phyloP scores from a whole-genome alignment of 1,140 invertebrate genomes.

The Apis cerana region DNA sequence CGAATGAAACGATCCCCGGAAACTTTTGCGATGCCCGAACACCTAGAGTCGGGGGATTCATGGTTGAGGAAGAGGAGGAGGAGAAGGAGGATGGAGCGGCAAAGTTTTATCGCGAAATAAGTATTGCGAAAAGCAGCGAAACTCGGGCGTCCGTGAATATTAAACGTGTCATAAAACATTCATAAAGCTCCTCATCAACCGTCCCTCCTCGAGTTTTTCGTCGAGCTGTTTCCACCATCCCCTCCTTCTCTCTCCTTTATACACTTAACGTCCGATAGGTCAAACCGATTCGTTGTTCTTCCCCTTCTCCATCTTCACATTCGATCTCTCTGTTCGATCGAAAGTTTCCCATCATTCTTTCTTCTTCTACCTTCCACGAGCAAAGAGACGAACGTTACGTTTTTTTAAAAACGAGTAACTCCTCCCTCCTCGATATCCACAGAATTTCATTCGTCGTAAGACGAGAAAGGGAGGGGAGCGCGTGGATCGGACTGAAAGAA shows the following conservation, averaged over 20 bases:
- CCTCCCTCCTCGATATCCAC: not conserved
- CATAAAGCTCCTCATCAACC: slow-evolving; percentile 47
- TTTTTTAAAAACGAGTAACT: no score
- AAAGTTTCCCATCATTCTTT: no score
- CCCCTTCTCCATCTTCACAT: no score
- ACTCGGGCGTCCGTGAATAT: slow-evolving; percentile 58
- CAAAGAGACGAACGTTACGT: no score
- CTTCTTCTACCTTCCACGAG: not conserved
- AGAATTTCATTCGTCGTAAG: not conserved
- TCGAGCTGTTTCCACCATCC: not conserved
- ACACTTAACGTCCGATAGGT: no score
- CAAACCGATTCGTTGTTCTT: no score
- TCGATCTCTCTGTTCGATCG: no score
- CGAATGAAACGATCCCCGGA: slow-evolving; percentile 42
- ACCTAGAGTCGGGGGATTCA: no score
- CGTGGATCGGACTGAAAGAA: not conserved
- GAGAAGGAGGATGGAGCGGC: not conserved
- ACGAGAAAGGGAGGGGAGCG: no score
- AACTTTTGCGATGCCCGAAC: slow-evolving; percentile 15
- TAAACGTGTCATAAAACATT: slow-evolving; percentile 63
- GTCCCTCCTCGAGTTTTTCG: slow-evolving; percentile 34
- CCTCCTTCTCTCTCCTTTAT: no score
- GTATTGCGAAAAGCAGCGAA: slow-evolving; percentile 49
- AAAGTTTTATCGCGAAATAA: slow-evolving; percentile 62
- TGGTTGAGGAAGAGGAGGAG: no score